A percentile compares a stretch with the other conserved stretches of the same genome.
Conservation (phyloP, 2,113 vertebrate genomes). For the Xerus inauris region DNA sequence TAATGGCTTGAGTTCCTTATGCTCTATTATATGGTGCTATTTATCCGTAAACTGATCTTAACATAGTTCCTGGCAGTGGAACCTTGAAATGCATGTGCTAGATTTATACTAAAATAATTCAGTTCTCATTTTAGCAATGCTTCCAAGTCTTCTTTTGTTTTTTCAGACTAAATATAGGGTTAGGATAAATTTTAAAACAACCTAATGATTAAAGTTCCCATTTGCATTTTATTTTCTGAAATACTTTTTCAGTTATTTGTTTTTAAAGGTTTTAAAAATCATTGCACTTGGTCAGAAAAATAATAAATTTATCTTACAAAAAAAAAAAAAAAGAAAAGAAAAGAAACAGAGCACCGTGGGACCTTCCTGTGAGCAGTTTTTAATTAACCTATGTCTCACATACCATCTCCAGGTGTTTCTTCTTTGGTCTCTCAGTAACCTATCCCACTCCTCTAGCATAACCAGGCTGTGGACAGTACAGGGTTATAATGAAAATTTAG, state of each 20-base stretch:
- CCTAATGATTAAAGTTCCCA: conserved; percentile 80
- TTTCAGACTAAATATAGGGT: conserved; percentile 41
- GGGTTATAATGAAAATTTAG: neutral
- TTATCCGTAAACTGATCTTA: conserved; percentile 34
- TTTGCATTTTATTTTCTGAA: conserved; percentile 80
- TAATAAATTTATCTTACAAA: conserved; percentile 79
- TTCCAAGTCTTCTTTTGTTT: conserved; percentile 71
- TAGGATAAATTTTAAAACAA: conserved; percentile 61
- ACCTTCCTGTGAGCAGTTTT: too few relatives aligned
- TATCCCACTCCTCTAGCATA: too few relatives aligned
- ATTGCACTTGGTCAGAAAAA: conserved; percentile 84
- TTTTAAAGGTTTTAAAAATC: conserved; percentile 81
- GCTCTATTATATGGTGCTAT: neutral
- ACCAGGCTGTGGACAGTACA: too few relatives aligned
- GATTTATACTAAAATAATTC: conserved; percentile 54
- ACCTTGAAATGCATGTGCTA: conserved; percentile 59
- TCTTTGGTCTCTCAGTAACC: too few relatives aligned
- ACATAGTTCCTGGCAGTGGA: conserved; percentile 33
- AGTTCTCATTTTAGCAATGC: conserved; percentile 75
- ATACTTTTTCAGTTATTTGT: conserved; percentile 80
- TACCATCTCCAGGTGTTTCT: too few relatives aligned
- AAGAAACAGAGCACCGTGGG: too few relatives aligned
- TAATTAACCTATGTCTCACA: too few relatives aligned
- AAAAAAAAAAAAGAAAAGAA: too few relatives aligned
- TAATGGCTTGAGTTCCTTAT: conserved; percentile 41